phyloP scores from a whole-genome alignment of 1,140 invertebrate genomes.

The Agraylea sexmaculata region DNA sequence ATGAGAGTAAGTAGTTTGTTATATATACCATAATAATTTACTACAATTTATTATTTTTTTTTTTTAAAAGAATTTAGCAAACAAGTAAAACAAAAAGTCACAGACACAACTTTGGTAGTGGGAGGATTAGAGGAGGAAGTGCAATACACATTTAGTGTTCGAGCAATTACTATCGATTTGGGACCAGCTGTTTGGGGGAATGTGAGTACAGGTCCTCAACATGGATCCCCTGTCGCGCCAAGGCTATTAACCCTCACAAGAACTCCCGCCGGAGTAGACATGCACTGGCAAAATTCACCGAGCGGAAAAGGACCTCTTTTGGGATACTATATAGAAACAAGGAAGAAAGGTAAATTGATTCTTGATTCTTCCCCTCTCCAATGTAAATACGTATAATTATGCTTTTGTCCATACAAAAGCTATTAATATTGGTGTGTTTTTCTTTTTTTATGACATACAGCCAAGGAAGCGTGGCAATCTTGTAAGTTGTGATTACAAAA shows the following conservation, averaged over 20 bases:
- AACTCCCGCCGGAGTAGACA: constrained; percentile 70
- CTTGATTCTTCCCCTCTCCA: constrained; percentile 7
- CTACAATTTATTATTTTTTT: not conserved
- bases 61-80: constrained; percentile 63
- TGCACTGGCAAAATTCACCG: constrained; percentile 80
- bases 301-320: constrained; percentile 75
- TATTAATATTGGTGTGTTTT: constrained; percentile 7
- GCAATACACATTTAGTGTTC: constrained; percentile 81
- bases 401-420: constrained; percentile 18
- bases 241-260: constrained; percentile 60
- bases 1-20: constrained; percentile 58
- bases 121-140: constrained; percentile 84
- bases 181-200: constrained; percentile 67
- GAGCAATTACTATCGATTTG: constrained; percentile 78
- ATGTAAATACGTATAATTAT: constrained; percentile 5
- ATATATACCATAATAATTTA: not conserved
- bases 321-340: constrained; percentile 88
- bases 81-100: constrained; percentile 88
- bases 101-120: constrained; percentile 63
- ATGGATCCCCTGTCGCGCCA: constrained; percentile 73
- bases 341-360: constrained; percentile 60
- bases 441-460: constrained; percentile 40
- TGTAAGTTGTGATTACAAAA: constrained; percentile 43
- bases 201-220: constrained; percentile 89
- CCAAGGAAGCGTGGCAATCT: constrained; percentile 58